Base-by-base conservation (phyloP, 2,113 vertebrate species). In the Coracopsis vasa region DNA sequence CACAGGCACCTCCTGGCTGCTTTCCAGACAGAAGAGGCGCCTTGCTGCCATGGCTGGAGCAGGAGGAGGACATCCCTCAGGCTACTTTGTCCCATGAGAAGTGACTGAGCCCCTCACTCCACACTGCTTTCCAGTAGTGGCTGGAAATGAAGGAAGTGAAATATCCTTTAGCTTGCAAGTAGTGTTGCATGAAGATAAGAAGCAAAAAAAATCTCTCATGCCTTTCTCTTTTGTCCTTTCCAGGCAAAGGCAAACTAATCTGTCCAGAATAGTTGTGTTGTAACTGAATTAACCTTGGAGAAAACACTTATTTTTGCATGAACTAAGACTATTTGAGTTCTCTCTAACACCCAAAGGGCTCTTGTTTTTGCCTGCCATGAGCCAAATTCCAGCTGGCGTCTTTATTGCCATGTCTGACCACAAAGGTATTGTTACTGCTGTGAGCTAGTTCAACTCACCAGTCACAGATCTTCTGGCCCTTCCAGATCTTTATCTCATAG, bases 71-170 rank as follows among this genome's bases (percentile, higher is more conserved):
- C 5, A 48, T 2, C 13, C 20, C 21, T 39, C 11, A 3, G 48
- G 24, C 9, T 58, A 9, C 41, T 79, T 39, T 64, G 42, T 82
- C 42, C 42, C 18, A 13, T 27, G n/a, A 31, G 44, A 56, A 67
- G 29, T n/a, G 58, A 23, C 19, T 21, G 41, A 72, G 41, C 75
- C 19, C 31, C 27, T 80, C 41, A 21, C 45, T 65, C 27, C 47
- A 53, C 21, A 7, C 21, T 2, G 0, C 2, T 70, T 81, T 81
- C 45, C 12, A 27, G 7, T 16, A 1, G 1, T 53, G 33, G 25
- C 29, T 79, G 73, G 58, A 91, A 84, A 84, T 7, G 31, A 62
- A 66, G 21, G 37, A 71, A 50, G 71, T 20, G 0, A 77, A 77
- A 41, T 47, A 62, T 31, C 31, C 20, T 45, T 69, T 29, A 80